Percentiles rank a stretch among this genome's conserved stretches.
These are phyloP conservation scores for Theropithecus gelada DNA, from an alignment of 2,113 vertebrate species.

Conservation along the genomic window DNA sequence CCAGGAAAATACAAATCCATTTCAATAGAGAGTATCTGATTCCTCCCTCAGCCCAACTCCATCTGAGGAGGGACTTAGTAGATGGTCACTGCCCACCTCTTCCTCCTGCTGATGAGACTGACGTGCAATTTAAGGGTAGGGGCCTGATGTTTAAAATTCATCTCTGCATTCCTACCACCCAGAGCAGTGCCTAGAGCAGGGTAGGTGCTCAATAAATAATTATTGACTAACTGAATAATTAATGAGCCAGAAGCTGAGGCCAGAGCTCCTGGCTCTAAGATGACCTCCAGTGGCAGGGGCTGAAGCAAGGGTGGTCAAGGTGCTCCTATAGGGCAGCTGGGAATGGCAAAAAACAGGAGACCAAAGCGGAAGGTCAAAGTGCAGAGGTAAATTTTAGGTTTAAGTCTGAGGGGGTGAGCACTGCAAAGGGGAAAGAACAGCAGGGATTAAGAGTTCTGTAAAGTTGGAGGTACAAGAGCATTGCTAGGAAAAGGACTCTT, in stretches of 20 bases:
- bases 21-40: background rate
- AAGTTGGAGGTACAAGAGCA: background rate
- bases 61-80: background rate
- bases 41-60: background rate
- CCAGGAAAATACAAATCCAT: background rate
- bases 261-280: background rate
- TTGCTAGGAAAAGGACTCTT: background rate
- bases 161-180: background rate
- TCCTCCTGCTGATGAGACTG: background rate
- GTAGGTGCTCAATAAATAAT: background rate
- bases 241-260: background rate
- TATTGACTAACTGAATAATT: background rate
- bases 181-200: background rate
- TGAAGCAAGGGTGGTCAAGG: background rate
- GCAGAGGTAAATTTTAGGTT: background rate
- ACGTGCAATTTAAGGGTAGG: background rate
- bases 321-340: background rate
- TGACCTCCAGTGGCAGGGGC: background rate
- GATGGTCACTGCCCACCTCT: background rate
- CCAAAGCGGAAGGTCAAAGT: background rate
- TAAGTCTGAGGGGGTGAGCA: background rate
- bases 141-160: background rate
- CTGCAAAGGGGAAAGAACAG: background rate
- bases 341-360: background rate
- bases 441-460: background rate